Percentiles rank a stretch among this genome's conserved stretches.
phyloP scores from a whole-genome alignment of 2,888 invertebrate species.

The Andrena fulva region DNA sequence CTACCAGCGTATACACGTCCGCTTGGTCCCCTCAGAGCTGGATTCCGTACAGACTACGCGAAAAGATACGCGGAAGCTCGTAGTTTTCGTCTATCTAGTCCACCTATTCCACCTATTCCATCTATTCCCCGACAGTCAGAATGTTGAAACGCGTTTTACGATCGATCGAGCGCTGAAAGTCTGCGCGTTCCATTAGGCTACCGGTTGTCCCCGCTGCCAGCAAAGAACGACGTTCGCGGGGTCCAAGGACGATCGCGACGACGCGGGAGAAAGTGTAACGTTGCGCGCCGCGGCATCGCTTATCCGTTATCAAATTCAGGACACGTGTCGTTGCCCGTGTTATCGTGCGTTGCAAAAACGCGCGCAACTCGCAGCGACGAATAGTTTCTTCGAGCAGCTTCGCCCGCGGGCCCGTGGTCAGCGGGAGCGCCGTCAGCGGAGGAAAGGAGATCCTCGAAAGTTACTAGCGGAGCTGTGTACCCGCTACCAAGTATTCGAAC shows the following conservation, averaged over 20 bases:
- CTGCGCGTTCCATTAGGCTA: slow-evolving; percentile 21
- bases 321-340: slow-evolving; percentile 22
- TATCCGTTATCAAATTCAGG: slow-evolving; percentile 59
- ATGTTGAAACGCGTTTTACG: slow-evolving; percentile 8
- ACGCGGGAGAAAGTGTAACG: slow-evolving; percentile 65
- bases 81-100: neutral
- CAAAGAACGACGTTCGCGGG: slow-evolving; percentile 16
- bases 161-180: slow-evolving; percentile 23
- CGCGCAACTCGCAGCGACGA: neutral
- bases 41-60: neutral
- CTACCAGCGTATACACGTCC: too few species aligned
- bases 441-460: neutral
- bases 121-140: neutral
- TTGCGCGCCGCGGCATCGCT: slow-evolving; percentile 46
- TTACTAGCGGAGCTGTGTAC: neutral
- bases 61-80: neutral
- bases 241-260: slow-evolving; percentile 64
- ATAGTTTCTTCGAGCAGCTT: neutral
- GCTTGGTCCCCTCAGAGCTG: neutral
- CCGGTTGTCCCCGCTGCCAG: slow-evolving; percentile 7
- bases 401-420: neutral
- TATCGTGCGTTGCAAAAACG: slow-evolving; percentile 9
- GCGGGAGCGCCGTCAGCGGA: neutral
- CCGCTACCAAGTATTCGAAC: neutral
- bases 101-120: neutral